phyloP scores from a whole-genome alignment of 2,797 vertebrate species.

The Malurus leucopterus region DNA sequence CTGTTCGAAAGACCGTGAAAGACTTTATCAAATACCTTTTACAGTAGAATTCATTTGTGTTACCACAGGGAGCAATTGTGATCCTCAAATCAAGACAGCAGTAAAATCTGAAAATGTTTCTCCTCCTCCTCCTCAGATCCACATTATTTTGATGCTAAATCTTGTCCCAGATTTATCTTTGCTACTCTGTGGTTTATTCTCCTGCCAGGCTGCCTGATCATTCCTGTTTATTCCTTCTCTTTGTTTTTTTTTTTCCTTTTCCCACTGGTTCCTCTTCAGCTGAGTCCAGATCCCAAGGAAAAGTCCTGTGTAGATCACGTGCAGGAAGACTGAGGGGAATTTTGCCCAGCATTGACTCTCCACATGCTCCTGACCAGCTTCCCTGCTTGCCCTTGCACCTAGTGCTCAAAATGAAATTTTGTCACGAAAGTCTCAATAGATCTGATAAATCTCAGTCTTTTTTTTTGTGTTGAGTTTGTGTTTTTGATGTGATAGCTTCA shows the following conservation, averaged over 20 bases:
- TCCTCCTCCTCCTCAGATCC: not conserved
- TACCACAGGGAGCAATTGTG: slow-evolving; percentile 34
- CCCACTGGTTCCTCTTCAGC: not conserved
- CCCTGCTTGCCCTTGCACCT: not conserved
- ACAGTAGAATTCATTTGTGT: slow-evolving; percentile 44
- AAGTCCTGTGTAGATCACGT: not conserved
- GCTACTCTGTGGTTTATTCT: not conserved
- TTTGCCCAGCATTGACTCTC: not conserved
- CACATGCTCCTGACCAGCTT: not conserved
- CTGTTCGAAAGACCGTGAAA: slow-evolving; percentile 39
- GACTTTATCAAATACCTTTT: slow-evolving; percentile 50
- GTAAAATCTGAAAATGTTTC: slow-evolving; percentile 11
- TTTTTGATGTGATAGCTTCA: not conserved
- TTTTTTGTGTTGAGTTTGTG: not conserved
- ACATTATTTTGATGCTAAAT: not conserved
- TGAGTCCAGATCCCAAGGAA: not conserved
- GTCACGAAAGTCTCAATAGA: not conserved
- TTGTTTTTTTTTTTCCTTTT: not conserved
- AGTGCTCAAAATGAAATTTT: not conserved
- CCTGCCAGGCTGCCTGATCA: not conserved
- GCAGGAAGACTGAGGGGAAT: not conserved
- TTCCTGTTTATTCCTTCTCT: not conserved
- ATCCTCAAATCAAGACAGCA: slow-evolving; percentile 16
- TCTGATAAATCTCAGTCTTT: not conserved
- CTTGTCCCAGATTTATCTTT: not conserved